Percentiles rank a stretch among this genome's conserved stretches.
These are phyloP conservation scores for Erpobdella octoculata DNA, from an alignment of 2,888 invertebrate species.

Conservation along the genomic window DNA sequence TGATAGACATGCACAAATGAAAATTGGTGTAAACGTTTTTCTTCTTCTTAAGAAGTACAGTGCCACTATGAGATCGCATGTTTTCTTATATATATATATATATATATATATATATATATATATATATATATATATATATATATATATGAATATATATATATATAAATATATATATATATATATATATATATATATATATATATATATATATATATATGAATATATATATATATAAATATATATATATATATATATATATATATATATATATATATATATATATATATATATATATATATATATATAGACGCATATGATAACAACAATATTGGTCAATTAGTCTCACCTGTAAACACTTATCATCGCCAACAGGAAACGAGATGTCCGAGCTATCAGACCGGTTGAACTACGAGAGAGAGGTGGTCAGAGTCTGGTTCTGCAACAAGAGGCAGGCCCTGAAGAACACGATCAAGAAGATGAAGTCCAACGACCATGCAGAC, in stretches of 20 bases:
- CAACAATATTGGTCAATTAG: background rate
- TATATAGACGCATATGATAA: background rate
- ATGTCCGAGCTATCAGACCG: slow-evolving; percentile 90
- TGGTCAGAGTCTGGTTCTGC: slow-evolving; percentile 97
- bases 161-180: no score
- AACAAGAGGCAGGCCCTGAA: slow-evolving; percentile 95
- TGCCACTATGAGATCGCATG: no score
- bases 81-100: no score
- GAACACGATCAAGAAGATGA: slow-evolving; percentile 69
- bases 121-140: no score
- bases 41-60: no score
- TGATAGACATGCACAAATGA: no score
- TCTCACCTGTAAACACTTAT: no score
- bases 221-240: background rate
- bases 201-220: no score
- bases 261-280: background rate
- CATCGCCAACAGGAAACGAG: slow-evolving; percentile 77
- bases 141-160: no score
- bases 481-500: slow-evolving; percentile 33
- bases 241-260: background rate
- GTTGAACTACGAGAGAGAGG: slow-evolving; percentile 90
- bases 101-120: no score
- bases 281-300: background rate
- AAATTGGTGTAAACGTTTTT: no score
- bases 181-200: no score